Evolutionary conservation across 2,888 invertebrate species (phyloP).

Genomic region (Sesia bembeciformis): DNA sequence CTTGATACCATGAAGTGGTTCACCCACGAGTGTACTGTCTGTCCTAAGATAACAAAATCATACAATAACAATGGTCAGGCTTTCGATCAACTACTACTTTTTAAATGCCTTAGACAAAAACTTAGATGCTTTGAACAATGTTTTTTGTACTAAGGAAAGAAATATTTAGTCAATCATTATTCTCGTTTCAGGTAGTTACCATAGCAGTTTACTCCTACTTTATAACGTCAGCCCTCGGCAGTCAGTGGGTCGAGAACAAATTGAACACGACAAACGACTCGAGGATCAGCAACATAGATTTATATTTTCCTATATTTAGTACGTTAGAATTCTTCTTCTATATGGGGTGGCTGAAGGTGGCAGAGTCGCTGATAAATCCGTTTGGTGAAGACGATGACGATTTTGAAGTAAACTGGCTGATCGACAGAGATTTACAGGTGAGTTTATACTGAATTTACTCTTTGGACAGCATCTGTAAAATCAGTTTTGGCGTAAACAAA

Average conservation of each 20-base stretch:
- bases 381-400: conserved; percentile 95
- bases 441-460: conserved; percentile 9
- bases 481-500: too few species aligned
- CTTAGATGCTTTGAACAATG: too few species aligned
- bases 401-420: conserved; percentile 94
- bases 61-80: too few species aligned
- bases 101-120: too few species aligned
- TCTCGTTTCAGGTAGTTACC: conserved; percentile 81
- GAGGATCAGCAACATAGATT: conserved; percentile 79
- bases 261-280: conserved; percentile 30
- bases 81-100: too few species aligned
- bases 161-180: background rate
- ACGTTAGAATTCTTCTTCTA: conserved; percentile 91
- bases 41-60: too few species aligned
- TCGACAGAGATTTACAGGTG: conserved; percentile 91
- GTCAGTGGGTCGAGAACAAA: conserved; percentile 86
- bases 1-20: too few species aligned
- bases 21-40: too few species aligned
- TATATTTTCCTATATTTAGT: conserved; percentile 93
- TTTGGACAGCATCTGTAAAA: background rate
- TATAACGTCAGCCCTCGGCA: conserved; percentile 88
- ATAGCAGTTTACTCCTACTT: conserved; percentile 95
- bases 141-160: background rate
- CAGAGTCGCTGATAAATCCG: conserved; percentile 92
- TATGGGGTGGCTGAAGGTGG: conserved; percentile 94